Evolutionary conservation across 2,797 vertebrate genomes (phyloP).

Genomic region (Tiaroga cobitis): DNA sequence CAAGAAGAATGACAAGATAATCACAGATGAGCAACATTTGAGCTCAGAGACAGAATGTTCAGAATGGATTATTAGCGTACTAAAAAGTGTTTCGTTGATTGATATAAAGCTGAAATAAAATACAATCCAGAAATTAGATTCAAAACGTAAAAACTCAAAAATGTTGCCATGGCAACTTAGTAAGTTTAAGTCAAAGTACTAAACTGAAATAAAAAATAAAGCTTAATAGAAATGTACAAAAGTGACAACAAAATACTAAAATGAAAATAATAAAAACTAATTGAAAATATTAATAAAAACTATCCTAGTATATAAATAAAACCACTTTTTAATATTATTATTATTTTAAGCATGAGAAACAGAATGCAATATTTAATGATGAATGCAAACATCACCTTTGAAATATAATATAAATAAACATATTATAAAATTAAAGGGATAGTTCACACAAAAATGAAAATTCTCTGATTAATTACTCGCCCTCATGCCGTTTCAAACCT

Average conservation of each 20-base stretch:
- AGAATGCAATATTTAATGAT: not conserved
- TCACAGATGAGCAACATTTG: not conserved
- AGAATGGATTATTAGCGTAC: not conserved
- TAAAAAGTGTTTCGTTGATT: not conserved
- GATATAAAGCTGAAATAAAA: not conserved
- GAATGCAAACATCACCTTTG: not conserved
- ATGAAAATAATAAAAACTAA: not conserved
- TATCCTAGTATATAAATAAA: not conserved
- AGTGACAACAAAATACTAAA: not conserved
- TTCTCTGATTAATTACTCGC: too few relatives aligned
- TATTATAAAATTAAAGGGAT: too few relatives aligned
- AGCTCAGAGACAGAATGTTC: not conserved
- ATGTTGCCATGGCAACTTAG: too few relatives aligned
- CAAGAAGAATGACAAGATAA: not conserved
- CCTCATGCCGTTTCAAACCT: too few relatives aligned
- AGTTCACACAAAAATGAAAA: too few relatives aligned
- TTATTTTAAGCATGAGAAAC: not conserved
- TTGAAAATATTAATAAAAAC: not conserved
- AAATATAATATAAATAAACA: not conserved
- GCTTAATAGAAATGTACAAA: not conserved
- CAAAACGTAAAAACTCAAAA: not conserved
- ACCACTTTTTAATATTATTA: too few relatives aligned
- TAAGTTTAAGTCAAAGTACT: not conserved
- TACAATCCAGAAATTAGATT: not conserved
- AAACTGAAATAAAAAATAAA: not conserved